A percentile compares a stretch with the other conserved stretches of the same genome.
phyloP scores from a whole-genome alignment of 1,140 invertebrate genomes.

The Lasaia peninsularis region DNA sequence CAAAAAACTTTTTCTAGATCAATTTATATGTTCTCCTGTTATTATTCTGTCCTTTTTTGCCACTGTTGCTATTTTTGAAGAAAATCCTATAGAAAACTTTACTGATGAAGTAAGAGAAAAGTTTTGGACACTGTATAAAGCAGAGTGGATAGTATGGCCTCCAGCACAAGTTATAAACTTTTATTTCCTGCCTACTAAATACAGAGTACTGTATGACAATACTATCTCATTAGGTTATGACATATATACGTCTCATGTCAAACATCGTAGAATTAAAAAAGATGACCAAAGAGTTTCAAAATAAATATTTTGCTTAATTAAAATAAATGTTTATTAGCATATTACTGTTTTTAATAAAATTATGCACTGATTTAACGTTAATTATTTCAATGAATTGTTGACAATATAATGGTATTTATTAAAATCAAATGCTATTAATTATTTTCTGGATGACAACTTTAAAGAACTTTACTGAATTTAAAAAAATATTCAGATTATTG shows the following conservation, averaged over 20 bases:
- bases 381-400: too few species aligned
- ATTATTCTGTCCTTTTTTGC: constrained; percentile 90
- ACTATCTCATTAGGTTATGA: constrained; percentile 94
- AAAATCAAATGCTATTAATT: too few species aligned
- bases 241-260: constrained; percentile 93
- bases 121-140: constrained; percentile 86
- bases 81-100: constrained; percentile 80
- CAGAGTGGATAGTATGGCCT: constrained; percentile 90
- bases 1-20: constrained; percentile 93
- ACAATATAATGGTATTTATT: too few species aligned
- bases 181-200: constrained; percentile 89
- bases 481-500: too few species aligned
- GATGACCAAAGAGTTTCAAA: neutral
- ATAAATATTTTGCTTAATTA: neutral
- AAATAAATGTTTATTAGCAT: too few species aligned
- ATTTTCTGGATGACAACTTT: too few species aligned
- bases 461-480: too few species aligned
- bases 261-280: constrained; percentile 74
- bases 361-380: too few species aligned
- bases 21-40: constrained; percentile 91
- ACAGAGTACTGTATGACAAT: constrained; percentile 94
- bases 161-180: constrained; percentile 88
- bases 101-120: constrained; percentile 86
- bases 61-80: constrained; percentile 86
- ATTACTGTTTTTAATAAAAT: too few species aligned